phyloP scores from a whole-genome alignment of 2,113 vertebrate genomes.

The Oncorhynchus clarkii region DNA sequence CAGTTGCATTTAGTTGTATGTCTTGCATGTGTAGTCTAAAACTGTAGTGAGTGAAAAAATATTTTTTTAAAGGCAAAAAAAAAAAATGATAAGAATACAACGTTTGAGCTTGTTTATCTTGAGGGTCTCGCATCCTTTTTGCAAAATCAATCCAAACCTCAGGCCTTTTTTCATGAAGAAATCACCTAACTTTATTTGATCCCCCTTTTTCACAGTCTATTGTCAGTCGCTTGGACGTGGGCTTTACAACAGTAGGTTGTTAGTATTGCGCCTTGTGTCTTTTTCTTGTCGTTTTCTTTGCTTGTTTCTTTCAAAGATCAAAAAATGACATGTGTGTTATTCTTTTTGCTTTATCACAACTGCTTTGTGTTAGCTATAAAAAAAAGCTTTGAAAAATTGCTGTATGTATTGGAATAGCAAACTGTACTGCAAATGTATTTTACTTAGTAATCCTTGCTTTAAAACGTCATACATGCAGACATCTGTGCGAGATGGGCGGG shows the following conservation, averaged over 20 bases:
- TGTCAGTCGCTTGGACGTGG: constrained; percentile 68
- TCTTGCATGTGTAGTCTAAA: constrained; percentile 98
- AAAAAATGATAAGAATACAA: constrained; percentile 58
- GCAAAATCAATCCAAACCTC: constrained; percentile 82
- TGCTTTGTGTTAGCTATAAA: constrained; percentile 94
- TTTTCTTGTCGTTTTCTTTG: constrained; percentile 67
- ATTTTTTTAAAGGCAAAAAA: constrained; percentile 53
- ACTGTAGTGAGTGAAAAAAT: constrained; percentile 77
- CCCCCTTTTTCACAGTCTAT: constrained; percentile 63
- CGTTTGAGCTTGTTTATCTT: constrained; percentile 83
- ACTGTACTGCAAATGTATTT: constrained; percentile 92
- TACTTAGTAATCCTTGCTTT: constrained; percentile 88
- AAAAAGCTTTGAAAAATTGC: constrained; percentile 85
- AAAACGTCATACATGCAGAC: constrained; percentile 81
- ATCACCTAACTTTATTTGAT: constrained; percentile 70
- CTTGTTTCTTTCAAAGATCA: constrained; percentile 55
- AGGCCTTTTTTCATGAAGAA: constrained; percentile 84
- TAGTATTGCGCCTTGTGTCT: constrained; percentile 90
- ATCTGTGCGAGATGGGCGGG: constrained; percentile 54
- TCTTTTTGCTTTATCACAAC: constrained; percentile 91
- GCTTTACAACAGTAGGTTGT: constrained; percentile 72
- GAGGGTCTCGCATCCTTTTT: constrained; percentile 69
- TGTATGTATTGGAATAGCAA: constrained; percentile 96
- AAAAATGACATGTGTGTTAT: constrained; percentile 67
- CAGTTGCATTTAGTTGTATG: constrained; percentile 93